Conservation (phyloP, 2,888 invertebrate species). For the Tholera decimalis region DNA sequence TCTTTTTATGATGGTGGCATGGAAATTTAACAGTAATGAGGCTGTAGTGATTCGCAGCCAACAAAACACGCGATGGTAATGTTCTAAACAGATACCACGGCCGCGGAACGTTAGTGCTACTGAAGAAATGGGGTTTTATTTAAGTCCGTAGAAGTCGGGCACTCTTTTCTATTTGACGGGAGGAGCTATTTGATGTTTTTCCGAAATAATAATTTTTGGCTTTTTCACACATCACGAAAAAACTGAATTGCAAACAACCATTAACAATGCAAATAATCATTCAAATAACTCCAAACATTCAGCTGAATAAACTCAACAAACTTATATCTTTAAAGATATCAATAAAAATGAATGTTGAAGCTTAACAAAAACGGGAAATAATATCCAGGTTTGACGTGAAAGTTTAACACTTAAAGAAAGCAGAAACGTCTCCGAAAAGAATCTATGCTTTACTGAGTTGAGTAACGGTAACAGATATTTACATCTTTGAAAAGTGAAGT, state of each 20-base stretch:
- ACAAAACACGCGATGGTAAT: no score
- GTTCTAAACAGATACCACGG: no score
- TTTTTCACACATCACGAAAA: no score
- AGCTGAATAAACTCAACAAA: constrained; percentile 34
- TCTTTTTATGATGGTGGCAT: no score
- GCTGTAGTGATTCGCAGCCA: no score
- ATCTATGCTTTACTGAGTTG: constrained; percentile 51
- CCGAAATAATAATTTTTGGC: no score
- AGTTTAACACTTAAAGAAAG: constrained; percentile 73
- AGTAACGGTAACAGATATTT: constrained; percentile 49
- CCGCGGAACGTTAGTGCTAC: no score
- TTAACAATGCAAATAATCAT: constrained; percentile 25
- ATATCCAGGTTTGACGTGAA: constrained; percentile 62
- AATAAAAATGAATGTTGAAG: constrained; percentile 53
- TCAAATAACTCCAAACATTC: constrained; percentile 18
- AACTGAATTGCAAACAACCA: constrained; percentile 6
- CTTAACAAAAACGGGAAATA: constrained; percentile 58
- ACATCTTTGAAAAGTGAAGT: constrained; percentile 36
- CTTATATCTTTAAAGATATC: constrained; percentile 42
- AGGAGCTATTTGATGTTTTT: no score
- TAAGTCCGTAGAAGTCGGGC: no score
- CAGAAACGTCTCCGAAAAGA: constrained; percentile 74
- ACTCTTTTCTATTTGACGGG: no score
- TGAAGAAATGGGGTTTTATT: no score
- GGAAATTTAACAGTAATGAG: no score